These are phyloP conservation scores for Zonotrichia albicollis DNA, from an alignment of 2,797 vertebrate genomes.

Conservation along the genomic window DNA sequence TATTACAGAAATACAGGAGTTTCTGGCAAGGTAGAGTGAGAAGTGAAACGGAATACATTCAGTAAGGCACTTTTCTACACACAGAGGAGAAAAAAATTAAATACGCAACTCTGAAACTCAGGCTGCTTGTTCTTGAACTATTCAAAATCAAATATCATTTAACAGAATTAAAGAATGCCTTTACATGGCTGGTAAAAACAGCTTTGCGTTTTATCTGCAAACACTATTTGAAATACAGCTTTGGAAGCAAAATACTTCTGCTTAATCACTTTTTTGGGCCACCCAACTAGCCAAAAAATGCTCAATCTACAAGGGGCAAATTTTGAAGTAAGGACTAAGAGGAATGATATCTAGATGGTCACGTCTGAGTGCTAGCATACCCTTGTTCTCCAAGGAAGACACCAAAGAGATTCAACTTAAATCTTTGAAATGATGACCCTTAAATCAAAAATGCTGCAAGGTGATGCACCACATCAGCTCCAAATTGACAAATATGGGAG, in stretches of 20 bases:
- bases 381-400: background rate
- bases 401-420: background rate
- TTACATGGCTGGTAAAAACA: background rate
- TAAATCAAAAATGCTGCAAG: background rate
- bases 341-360: background rate
- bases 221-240: background rate
- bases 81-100: background rate
- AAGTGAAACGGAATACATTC: slow-evolving; percentile 66
- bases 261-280: background rate
- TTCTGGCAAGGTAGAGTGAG: slow-evolving; percentile 70
- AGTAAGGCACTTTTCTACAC: slow-evolving; percentile 53
- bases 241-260: background rate
- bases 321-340: background rate
- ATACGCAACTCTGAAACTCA: slow-evolving; percentile 62
- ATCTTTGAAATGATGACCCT: background rate
- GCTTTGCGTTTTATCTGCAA: background rate
- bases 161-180: background rate
- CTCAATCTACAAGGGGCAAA: background rate
- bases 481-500: background rate
- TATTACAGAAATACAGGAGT: slow-evolving; percentile 65
- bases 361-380: rapidly evolving
- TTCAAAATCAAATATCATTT: slow-evolving; percentile 43
- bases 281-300: background rate
- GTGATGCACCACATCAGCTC: background rate
- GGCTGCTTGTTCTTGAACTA: slow-evolving; percentile 54